Conservation (phyloP, 2,797 vertebrate species). For the Sebastes hubbsi region DNA sequence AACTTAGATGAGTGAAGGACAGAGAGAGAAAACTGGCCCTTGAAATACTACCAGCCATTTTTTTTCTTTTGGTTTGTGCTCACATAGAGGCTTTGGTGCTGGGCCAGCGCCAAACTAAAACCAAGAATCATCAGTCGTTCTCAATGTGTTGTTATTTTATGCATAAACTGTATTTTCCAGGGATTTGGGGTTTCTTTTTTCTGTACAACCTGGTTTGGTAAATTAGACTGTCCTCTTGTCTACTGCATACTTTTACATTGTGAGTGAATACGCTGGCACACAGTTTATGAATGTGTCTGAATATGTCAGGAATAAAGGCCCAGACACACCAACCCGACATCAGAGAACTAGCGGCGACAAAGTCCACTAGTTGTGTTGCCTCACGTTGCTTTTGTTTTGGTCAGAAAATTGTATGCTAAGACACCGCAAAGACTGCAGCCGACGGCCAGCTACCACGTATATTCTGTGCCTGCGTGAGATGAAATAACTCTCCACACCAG, state of each 20-base stretch:
- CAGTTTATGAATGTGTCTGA: background rate
- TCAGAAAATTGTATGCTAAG: no score
- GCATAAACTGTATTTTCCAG: background rate
- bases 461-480: no score
- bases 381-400: no score
- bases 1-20: conserved; percentile 10
- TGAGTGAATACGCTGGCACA: background rate
- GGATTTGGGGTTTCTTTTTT: background rate
- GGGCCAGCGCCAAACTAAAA: background rate
- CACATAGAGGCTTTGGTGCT: background rate
- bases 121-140: background rate
- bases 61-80: background rate
- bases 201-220: background rate
- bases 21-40: background rate
- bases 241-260: background rate
- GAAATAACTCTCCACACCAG: no score
- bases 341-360: no score
- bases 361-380: no score
- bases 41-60: background rate
- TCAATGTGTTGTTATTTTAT: background rate
- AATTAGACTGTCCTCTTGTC: background rate
- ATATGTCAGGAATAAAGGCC: background rate
- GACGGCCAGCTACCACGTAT: no score
- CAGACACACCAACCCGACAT: no score
- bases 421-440: no score